A percentile compares a stretch with the other conserved stretches of the same genome.
phyloP scores from a whole-genome alignment of 53 echinoderm and acorn worm genomes.

The Crossaster papposus region DNA sequence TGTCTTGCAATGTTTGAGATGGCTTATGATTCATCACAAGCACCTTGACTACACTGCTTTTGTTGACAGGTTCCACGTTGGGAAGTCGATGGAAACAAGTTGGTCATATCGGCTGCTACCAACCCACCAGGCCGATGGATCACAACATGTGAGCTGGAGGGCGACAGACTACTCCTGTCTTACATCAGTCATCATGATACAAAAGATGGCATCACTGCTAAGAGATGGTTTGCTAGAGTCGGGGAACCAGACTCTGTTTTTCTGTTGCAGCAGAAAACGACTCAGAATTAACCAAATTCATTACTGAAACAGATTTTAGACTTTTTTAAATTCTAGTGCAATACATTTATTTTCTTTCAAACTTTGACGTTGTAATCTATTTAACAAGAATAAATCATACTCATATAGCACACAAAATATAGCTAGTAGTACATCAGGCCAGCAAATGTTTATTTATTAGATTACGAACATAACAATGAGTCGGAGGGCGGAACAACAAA shows the following conservation, averaged over 20 bases:
- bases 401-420: not conserved
- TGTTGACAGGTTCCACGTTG: constrained; percentile 12
- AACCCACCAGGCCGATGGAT: constrained; percentile 41
- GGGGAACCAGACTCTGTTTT: constrained; percentile 1
- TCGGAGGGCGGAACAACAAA: no score
- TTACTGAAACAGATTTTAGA: no score
- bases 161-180: constrained; percentile 17
- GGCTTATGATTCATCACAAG: not conserved
- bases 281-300: no score
- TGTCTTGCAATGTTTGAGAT: no score
- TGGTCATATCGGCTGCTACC: constrained; percentile 17
- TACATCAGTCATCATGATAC: constrained; percentile 17
- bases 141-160: constrained; percentile 25
- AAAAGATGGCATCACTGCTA: constrained; percentile 3
- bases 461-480: no score
- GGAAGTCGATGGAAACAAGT: constrained; percentile 9
- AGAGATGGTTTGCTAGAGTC: constrained; percentile 32
- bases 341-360: not conserved
- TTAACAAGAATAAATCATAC: not conserved
- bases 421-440: no score
- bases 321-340: not conserved
- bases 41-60: not conserved
- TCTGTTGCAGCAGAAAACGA: not conserved
- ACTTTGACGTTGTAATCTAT: not conserved
- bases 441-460: no score